phyloP scores from a whole-genome alignment of 2,113 vertebrate species.

The Callospermophilus lateralis region DNA sequence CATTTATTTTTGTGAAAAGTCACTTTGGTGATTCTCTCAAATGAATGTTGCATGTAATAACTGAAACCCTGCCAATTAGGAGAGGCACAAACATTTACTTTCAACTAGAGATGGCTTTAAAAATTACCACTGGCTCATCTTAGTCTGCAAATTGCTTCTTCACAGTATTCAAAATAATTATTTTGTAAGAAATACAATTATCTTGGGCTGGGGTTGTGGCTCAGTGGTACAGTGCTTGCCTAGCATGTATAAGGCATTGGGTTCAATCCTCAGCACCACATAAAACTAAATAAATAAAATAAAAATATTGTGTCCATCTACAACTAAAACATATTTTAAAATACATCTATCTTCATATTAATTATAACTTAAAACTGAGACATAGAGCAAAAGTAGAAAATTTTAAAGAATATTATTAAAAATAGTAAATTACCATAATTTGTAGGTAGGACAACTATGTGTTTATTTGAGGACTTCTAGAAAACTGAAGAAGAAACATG shows the following conservation, averaged over 20 bases:
- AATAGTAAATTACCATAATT: neutral
- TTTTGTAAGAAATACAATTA: neutral
- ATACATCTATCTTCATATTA: neutral
- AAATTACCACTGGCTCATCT: neutral
- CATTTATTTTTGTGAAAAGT: slow-evolving; percentile 63
- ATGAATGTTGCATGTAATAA: slow-evolving; percentile 66
- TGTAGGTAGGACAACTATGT: neutral
- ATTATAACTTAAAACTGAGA: neutral
- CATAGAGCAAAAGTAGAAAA: neutral
- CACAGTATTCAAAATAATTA: neutral
- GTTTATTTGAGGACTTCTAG: neutral
- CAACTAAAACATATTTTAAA: no score
- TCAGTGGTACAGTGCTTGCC: no score
- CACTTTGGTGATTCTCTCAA: slow-evolving; percentile 73
- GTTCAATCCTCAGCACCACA: no score
- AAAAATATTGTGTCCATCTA: no score
- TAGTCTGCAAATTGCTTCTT: neutral
- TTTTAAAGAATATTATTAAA: neutral
- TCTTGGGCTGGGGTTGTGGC: neutral
- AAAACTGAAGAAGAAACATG: neutral
- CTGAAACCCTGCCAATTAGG: slow-evolving; percentile 35
- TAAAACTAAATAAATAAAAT: no score
- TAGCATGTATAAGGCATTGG: no score
- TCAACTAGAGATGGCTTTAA: slow-evolving; percentile 1
- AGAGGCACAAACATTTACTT: neutral